These are phyloP conservation scores for Calyptommatus sinebrachiatus DNA, from an alignment of 2,113 vertebrate species.

Conservation along the genomic window DNA sequence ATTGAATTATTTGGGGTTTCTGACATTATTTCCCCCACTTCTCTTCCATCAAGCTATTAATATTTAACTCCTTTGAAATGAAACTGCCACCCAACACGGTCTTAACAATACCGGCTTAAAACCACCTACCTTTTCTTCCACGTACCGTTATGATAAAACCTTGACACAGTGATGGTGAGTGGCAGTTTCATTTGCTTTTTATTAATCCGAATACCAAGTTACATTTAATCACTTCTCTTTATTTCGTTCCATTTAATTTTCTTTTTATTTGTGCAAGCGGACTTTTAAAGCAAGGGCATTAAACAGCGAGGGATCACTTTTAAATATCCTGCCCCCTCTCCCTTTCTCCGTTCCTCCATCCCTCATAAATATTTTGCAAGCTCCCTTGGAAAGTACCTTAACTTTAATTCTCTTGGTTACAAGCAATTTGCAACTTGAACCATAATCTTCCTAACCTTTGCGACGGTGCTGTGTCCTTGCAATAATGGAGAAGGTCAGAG, in stretches of 20 bases:
- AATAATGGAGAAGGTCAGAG: constrained; percentile 61
- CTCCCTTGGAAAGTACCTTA: constrained; percentile 40
- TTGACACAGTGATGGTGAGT: constrained; percentile 32
- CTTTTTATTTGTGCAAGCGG: constrained; percentile 20
- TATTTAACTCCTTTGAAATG: constrained; percentile 74
- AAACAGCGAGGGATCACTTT: background rate
- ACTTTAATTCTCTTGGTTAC: constrained; percentile 35
- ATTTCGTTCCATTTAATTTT: constrained; percentile 42
- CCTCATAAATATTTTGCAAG: constrained; percentile 23
- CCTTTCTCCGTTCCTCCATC: constrained; percentile 14
- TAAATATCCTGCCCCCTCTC: background rate
- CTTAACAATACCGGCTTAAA: constrained; percentile 66
- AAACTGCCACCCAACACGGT: constrained; percentile 69
- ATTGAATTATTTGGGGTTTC: constrained; percentile 69
- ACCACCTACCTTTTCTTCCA: constrained; percentile 65
- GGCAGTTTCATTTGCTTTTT: constrained; percentile 57
- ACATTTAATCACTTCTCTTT: constrained; percentile 39
- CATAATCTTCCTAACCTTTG: constrained; percentile 58
- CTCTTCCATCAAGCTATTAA: constrained; percentile 73
- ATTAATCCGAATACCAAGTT: constrained; percentile 55
- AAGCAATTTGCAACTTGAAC: constrained; percentile 53
- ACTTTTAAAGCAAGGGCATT: background rate
- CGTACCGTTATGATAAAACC: constrained; percentile 57
- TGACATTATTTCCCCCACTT: constrained; percentile 66
- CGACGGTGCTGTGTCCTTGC: constrained; percentile 75